Evolutionary conservation across 92 coral and sea anemone species (phyloP).

Genomic region (Parazoanthus darwini): DNA sequence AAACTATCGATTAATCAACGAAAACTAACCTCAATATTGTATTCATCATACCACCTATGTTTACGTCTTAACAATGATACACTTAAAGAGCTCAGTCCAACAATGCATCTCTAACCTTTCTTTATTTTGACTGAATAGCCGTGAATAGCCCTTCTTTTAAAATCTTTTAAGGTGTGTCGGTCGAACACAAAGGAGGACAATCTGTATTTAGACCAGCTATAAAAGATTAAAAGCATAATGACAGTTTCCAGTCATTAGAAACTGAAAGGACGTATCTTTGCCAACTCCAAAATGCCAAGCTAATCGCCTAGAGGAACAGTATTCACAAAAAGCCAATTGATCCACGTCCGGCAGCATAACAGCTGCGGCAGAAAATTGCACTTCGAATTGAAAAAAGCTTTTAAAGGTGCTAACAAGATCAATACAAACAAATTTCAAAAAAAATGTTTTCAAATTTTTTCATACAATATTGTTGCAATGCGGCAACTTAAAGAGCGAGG

Average conservation of each 20-base stretch:
- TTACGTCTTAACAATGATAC: conserved; percentile 41
- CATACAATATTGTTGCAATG: conserved; percentile 3
- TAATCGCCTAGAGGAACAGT: conserved; percentile 30
- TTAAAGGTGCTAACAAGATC: conserved; percentile 1
- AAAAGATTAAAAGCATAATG: conserved; percentile 45
- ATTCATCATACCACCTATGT: conserved; percentile 32
- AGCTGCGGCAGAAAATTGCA: not conserved
- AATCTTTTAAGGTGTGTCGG: conserved; percentile 9
- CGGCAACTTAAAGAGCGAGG: conserved; percentile 9
- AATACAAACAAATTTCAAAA: conserved; percentile 16
- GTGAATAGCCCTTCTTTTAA: conserved; percentile 23
- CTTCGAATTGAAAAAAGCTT: not conserved
- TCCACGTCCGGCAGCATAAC: conserved; percentile 25
- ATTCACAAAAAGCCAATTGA: conserved; percentile 7
- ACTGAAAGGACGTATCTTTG: conserved; percentile 21
- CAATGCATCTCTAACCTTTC: conserved; percentile 21
- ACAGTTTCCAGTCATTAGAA: conserved; percentile 37
- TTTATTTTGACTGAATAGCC: conserved; percentile 35
- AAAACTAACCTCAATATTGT: not conserved
- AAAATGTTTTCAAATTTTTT: not conserved
- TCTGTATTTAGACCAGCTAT: conserved; percentile 25
- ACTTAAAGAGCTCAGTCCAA: conserved; percentile 35
- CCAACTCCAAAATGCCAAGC: conserved; percentile 18
- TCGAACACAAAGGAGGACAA: conserved; percentile 25
- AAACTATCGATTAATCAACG: conserved; percentile 10